Conservation (phyloP, 2,113 vertebrate species). For the Silurus meridionalis region DNA sequence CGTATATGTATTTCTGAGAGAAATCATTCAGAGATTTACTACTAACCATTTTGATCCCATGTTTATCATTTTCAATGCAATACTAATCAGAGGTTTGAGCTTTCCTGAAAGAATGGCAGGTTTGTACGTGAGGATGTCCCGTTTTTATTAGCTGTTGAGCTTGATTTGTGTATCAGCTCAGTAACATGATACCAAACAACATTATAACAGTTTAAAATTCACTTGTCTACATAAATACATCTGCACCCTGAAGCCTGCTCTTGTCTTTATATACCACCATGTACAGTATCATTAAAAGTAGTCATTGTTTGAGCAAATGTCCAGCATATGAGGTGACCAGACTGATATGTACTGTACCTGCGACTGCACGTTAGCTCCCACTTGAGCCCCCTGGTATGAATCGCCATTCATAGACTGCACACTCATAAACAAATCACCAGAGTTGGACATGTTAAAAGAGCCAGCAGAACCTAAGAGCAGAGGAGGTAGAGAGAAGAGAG, state of each 20-base stretch:
- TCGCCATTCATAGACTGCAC: slow-evolving; percentile 99
- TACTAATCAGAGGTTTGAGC: background rate
- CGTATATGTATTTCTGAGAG: background rate
- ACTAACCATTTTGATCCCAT: background rate
- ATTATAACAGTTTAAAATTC: background rate
- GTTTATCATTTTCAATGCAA: background rate
- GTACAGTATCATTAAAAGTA: background rate
- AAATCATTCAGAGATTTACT: background rate
- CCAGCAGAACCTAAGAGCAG: slow-evolving; percentile 99
- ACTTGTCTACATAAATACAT: background rate
- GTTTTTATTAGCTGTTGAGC: background rate
- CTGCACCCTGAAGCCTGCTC: slow-evolving; percentile 24
- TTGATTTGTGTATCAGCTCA: background rate
- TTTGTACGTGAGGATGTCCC: background rate
- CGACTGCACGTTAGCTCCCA: slow-evolving; percentile 99
- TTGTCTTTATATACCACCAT: slow-evolving; percentile 24
- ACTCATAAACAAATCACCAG: slow-evolving; percentile 99
- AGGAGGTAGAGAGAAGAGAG: slow-evolving; percentile 90
- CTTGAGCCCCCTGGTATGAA: slow-evolving; percentile 99
- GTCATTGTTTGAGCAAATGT: background rate
- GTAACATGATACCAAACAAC: background rate
- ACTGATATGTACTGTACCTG: slow-evolving; percentile 85
- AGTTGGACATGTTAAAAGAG: slow-evolving; percentile 99
- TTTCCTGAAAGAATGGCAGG: background rate
- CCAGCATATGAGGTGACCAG: slow-evolving; percentile 3